Evolutionary conservation across 2,113 vertebrate genomes (phyloP).

Genomic region (Odocoileus virginianus): DNA sequence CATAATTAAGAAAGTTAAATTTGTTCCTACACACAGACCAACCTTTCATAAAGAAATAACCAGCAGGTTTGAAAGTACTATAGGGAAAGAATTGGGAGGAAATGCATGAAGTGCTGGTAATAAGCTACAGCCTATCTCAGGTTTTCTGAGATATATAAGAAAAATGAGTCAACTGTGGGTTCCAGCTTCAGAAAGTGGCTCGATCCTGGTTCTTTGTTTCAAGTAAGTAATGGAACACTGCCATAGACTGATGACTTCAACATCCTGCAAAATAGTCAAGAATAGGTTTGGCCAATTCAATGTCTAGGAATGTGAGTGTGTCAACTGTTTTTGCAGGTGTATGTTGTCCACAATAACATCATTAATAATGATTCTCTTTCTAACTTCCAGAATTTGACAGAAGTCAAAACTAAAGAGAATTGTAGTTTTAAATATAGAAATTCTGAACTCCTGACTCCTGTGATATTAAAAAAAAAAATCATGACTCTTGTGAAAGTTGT

Average conservation of each 20-base stretch:
- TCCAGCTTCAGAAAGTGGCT: background rate
- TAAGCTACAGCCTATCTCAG: background rate
- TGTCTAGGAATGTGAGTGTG: background rate
- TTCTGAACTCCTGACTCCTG: background rate
- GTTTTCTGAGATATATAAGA: background rate
- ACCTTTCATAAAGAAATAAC: slow-evolving; percentile 5
- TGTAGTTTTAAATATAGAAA: background rate
- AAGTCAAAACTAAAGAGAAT: background rate
- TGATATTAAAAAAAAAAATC: background rate
- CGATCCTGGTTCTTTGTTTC: background rate
- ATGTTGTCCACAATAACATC: background rate
- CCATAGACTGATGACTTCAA: background rate
- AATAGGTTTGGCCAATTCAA: background rate
- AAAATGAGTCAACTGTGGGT: background rate
- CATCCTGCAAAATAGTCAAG: background rate
- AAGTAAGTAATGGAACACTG: background rate
- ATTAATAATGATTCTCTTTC: background rate
- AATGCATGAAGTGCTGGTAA: background rate
- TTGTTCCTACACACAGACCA: background rate
- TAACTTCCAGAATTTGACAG: background rate
- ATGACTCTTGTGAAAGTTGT: background rate
- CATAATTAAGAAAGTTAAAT: slow-evolving; percentile 40
- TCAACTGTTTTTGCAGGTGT: background rate
- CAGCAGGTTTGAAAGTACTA: background rate
- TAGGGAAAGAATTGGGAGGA: background rate